A percentile compares a stretch with the other conserved stretches of the same genome.
Evolutionary conservation across 2,113 vertebrate genomes (phyloP).

Genomic region (Bucco capensis): DNA sequence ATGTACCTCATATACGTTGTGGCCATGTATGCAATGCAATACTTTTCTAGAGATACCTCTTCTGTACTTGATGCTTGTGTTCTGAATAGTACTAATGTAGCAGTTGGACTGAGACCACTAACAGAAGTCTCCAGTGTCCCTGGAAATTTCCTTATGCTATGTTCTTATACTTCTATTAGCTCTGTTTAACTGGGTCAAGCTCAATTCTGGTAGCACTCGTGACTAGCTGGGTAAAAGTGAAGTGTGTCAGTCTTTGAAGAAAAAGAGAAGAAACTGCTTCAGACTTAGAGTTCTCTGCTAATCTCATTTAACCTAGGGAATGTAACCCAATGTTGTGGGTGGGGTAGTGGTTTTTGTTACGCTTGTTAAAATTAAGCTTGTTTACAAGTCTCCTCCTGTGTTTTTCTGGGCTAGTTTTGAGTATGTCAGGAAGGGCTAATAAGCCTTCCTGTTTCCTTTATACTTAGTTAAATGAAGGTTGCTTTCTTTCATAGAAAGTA

Average conservation of each 20-base stretch:
- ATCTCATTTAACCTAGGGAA: neutral
- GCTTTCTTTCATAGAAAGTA: neutral
- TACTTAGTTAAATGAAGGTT: neutral
- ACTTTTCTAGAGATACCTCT: neutral
- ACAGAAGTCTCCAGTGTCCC: neutral
- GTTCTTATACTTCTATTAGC: neutral
- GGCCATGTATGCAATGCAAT: neutral
- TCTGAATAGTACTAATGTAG: neutral
- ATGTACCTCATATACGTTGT: neutral
- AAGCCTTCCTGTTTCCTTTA: neutral
- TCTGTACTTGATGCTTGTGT: neutral
- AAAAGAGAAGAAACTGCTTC: neutral
- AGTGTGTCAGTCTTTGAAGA: neutral
- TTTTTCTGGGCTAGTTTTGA: neutral
- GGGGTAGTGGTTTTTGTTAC: neutral
- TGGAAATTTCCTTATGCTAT: neutral
- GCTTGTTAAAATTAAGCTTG: neutral
- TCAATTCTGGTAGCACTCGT: neutral
- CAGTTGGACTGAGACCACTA: neutral
- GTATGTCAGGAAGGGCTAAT: neutral
- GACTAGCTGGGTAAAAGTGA: neutral
- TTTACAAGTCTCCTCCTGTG: fast-evolving
- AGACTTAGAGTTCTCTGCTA: neutral
- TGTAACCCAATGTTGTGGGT: neutral
- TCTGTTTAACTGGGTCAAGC: neutral